Evolutionary conservation across 2,888 invertebrate species (phyloP), one percentile per base, ranked within the genome.

Genomic region (Spialia ferax): DNA sequence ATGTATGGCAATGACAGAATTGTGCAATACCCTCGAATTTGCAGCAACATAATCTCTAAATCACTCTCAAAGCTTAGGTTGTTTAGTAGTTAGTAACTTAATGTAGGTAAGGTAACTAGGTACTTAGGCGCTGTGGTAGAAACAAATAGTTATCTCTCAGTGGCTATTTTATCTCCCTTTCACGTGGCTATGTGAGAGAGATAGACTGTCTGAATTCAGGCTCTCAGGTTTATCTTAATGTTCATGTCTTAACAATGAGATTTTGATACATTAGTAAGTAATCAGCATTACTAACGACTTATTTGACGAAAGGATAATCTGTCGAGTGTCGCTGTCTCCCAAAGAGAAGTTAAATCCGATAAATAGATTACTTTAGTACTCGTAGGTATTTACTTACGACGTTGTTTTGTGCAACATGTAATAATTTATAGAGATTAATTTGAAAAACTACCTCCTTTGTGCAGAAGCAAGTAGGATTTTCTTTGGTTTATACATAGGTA

Each of bases 191-290:
- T n/a, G n/a, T n/a, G n/a, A n/a, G n/a, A n/a, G n/a, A n/a, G n/a
- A n/a, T n/a, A n/a, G n/a, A n/a, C n/a, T n/a, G n/a, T 26, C 26
- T 4, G 26, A 26, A 26, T 20, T 48, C 10, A 20, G 48, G 20
- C 20, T 20, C 8, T 38, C 38, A 38, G 38, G 32, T 42, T 45
- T 18, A 45, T 45, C 45, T 10, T 45, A 42, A 18, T 38, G 4
- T 50, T 50, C 8, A n/a, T n/a, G n/a, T n/a, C 23, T 18, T 13
- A 54, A 54, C 54, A 54, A 54, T 26, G 54, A 54, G 54, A 54
- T 26, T 54, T n/a, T 54, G 54, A 54, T 54, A 54, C 54, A 54
- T 54, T 54, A 54, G 54, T 23, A n/a, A n/a, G 54, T 50, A 50
- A 50, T 50, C 50, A 50, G 50, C 1, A 54, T 23, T 54, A 54